These are phyloP conservation scores for Norana najaformis DNA, from an alignment of 2,888 invertebrate species.

Conservation along the genomic window DNA sequence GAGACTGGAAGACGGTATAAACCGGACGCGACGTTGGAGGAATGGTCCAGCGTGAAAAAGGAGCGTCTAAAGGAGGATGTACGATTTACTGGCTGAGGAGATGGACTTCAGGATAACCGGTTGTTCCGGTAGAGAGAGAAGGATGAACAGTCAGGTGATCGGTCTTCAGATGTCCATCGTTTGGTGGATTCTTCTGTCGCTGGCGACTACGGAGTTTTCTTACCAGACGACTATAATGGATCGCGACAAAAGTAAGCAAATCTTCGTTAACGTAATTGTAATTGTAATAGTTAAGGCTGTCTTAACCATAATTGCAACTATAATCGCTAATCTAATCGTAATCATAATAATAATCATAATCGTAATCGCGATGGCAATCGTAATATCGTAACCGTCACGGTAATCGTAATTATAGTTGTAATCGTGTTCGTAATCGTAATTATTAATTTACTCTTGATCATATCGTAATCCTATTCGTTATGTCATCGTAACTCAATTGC, in stretches of 20 bases:
- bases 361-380: too few species aligned
- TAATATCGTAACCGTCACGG: too few species aligned
- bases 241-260: not conserved
- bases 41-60: not conserved
- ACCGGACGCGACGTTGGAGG: not conserved
- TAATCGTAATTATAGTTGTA: not conserved
- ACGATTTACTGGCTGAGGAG: not conserved
- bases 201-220: not conserved
- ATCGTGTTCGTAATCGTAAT: too few species aligned
- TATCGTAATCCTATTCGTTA: too few species aligned
- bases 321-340: not conserved
- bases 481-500: too few species aligned
- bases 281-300: not conserved
- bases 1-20: constrained; percentile 6
- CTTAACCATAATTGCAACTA: too few species aligned
- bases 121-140: not conserved
- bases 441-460: too few species aligned
- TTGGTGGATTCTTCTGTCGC: not conserved
- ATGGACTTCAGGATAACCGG: not conserved
- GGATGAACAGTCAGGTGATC: not conserved
- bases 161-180: not conserved
- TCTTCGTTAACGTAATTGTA: too few species aligned
- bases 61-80: not conserved
- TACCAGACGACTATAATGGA: not conserved
- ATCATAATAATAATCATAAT: not conserved